Conservation (phyloP, 2,888 invertebrate genomes). For the Oxycera nigricornis region DNA sequence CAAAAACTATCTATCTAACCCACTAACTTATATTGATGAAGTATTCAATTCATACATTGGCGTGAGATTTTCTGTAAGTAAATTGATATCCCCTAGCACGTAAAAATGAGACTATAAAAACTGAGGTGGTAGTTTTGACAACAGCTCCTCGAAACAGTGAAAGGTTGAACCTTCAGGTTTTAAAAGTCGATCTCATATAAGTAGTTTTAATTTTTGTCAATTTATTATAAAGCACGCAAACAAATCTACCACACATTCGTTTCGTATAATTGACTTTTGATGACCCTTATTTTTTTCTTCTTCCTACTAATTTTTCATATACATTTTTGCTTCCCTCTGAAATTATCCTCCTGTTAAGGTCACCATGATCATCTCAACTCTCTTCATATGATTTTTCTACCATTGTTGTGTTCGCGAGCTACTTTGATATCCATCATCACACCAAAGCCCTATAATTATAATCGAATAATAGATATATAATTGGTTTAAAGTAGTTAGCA, state of each 20-base stretch:
- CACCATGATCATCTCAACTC: slow-evolving; percentile 16
- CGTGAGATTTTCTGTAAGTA: too few relatives aligned
- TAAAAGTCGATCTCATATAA: too few relatives aligned
- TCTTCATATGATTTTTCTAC: neutral
- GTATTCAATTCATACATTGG: too few relatives aligned
- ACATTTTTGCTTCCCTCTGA: neutral
- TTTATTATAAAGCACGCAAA: too few relatives aligned
- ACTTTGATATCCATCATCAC: slow-evolving; percentile 38
- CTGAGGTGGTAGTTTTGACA: too few relatives aligned
- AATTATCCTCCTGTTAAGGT: neutral
- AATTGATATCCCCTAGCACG: too few relatives aligned
- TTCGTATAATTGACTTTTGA: slow-evolving; percentile 34
- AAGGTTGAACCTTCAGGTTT: too few relatives aligned
- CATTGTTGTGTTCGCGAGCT: slow-evolving; percentile 3
- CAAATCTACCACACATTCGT: slow-evolving; percentile 12
- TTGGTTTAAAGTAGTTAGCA: slow-evolving; percentile 31
- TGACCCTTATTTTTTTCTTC: neutral
- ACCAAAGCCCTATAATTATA: slow-evolving; percentile 35
- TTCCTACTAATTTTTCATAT: neutral
- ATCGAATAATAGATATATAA: slow-evolving; percentile 37
- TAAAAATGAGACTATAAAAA: too few relatives aligned
- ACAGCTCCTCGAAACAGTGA: too few relatives aligned
- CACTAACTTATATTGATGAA: too few relatives aligned
- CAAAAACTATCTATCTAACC: too few relatives aligned
- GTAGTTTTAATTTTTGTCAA: too few relatives aligned